phyloP scores from a whole-genome alignment of 2,113 vertebrate genomes.

The Entomyzon cyanotis region DNA sequence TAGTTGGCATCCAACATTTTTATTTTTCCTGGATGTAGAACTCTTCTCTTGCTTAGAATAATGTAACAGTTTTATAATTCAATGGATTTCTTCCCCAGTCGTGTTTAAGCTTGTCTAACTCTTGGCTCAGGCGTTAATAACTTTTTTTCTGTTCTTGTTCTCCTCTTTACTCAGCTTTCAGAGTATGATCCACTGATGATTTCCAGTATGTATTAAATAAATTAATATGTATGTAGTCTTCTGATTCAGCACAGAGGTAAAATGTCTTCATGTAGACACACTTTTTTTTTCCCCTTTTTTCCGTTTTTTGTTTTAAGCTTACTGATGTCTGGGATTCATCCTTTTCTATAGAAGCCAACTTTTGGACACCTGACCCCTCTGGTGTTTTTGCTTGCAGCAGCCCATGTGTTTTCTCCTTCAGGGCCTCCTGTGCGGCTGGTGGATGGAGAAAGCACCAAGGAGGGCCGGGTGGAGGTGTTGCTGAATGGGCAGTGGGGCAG shows the following conservation, averaged over 20 bases:
- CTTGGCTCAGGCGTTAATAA: not conserved
- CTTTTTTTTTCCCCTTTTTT: not conserved
- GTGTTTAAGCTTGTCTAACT: slow-evolving; percentile 8
- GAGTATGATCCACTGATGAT: not conserved
- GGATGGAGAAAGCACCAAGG: slow-evolving; percentile 84
- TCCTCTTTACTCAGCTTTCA: slow-evolving; percentile 5
- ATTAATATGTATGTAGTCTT: not conserved
- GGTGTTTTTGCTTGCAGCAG: not conserved
- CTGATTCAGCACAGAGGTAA: not conserved
- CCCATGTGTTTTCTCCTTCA: not conserved
- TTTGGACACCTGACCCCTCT: not conserved
- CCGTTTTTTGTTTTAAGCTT: not conserved
- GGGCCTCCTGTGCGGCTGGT: slow-evolving; percentile 78
- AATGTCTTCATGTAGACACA: not conserved
- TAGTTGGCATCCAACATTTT: not conserved
- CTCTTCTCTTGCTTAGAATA: not conserved
- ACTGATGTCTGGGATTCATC: not conserved
- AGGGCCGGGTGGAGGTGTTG: slow-evolving; percentile 86
- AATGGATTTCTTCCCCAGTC: not conserved
- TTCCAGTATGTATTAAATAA: slow-evolving; percentile 2
- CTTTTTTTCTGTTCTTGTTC: slow-evolving; percentile 5
- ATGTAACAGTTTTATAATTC: not conserved
- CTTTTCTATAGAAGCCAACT: not conserved
- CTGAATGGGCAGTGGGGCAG: slow-evolving; percentile 89
- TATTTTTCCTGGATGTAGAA: not conserved